Conservation (phyloP, 1,140 invertebrate species). For the Drosophila sechellia region DNA sequence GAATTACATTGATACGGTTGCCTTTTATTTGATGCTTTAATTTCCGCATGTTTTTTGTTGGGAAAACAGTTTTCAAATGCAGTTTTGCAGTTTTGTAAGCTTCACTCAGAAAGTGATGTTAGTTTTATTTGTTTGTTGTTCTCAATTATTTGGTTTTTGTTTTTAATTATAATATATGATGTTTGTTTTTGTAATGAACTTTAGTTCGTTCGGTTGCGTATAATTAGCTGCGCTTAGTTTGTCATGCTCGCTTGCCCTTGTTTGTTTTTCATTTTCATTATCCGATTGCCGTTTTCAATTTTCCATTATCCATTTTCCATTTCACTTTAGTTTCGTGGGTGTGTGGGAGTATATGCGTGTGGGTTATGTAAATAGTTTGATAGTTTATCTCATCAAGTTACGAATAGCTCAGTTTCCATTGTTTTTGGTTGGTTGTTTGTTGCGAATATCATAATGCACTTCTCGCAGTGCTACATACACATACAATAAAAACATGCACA, state of each 20-base stretch:
- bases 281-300: constrained; percentile 18
- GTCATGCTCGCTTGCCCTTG: constrained; percentile 61
- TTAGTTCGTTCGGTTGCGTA: constrained; percentile 58
- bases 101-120: constrained; percentile 56
- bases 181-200: constrained; percentile 59
- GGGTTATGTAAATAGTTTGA: constrained; percentile 44
- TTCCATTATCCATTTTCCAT: constrained; percentile 24
- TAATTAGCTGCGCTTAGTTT: constrained; percentile 73
- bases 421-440: constrained; percentile 31
- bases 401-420: constrained; percentile 35
- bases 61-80: constrained; percentile 68
- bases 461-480: constrained; percentile 47
- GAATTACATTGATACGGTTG: constrained; percentile 71
- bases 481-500: constrained; percentile 79
- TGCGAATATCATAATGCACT: constrained; percentile 67
- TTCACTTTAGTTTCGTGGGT: constrained; percentile 19
- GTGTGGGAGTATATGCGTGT: constrained; percentile 11
- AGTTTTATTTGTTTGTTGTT: constrained; percentile 35
- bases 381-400: constrained; percentile 45
- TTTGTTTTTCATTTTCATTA: constrained; percentile 50
- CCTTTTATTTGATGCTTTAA: constrained; percentile 77
- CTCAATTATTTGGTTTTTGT: constrained; percentile 34
- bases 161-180: constrained; percentile 52
- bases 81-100: constrained; percentile 67
- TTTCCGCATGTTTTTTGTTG: constrained; percentile 50